Conservation (phyloP, 2,888 invertebrate species). For the Heterodera filipjevi region DNA sequence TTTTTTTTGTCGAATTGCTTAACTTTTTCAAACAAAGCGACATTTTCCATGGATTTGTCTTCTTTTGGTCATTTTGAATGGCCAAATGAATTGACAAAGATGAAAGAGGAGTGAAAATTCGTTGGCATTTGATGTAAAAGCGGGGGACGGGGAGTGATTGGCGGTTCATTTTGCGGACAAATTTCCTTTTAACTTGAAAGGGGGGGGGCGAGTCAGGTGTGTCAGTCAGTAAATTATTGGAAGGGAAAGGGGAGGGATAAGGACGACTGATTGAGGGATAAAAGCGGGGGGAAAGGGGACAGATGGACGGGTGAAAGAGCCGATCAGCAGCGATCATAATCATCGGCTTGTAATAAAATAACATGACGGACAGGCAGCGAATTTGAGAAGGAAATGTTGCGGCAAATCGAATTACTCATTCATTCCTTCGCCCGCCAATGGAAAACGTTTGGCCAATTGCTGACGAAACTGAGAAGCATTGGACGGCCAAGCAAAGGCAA, state of each 20-base stretch:
- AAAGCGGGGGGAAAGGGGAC: not conserved
- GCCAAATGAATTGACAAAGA: not conserved
- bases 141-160: not conserved
- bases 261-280: not conserved
- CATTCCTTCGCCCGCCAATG: not conserved
- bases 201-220: not conserved
- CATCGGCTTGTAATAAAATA: constrained; percentile 5
- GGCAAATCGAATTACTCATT: not conserved
- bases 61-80: not conserved
- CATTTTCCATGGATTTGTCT: not conserved
- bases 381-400: constrained; percentile 3
- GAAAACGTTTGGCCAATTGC: not conserved
- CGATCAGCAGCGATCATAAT: not conserved
- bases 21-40: too few relatives aligned
- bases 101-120: not conserved
- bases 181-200: not conserved
- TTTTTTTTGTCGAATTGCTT: not conserved
- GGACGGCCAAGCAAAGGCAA: too few relatives aligned
- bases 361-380: constrained; percentile 7
- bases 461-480: not conserved
- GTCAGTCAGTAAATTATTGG: not conserved
- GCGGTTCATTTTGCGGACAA: not conserved
- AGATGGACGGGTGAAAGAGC: not conserved
- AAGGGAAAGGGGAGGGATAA: not conserved
- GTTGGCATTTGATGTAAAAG: not conserved